These are phyloP conservation scores for Eueides isabella DNA, from an alignment of 1,140 invertebrate genomes.

Conservation along the genomic window DNA sequence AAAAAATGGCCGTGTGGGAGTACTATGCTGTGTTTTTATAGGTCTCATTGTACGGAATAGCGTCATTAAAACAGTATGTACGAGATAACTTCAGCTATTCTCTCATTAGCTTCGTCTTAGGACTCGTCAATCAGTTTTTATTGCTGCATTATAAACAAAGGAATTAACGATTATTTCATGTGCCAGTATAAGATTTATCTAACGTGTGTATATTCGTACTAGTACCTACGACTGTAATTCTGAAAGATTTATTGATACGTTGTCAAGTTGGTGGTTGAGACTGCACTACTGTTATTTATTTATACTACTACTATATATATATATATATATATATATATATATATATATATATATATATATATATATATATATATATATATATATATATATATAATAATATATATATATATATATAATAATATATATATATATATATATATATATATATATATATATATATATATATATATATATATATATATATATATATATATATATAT, in stretches of 20 bases:
- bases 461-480: too few relatives aligned
- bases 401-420: too few relatives aligned
- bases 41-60: constrained; percentile 52
- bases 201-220: constrained; percentile 9
- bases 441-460: too few relatives aligned
- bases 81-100: constrained; percentile 33
- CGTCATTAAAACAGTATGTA: constrained; percentile 45
- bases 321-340: too few relatives aligned
- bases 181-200: constrained; percentile 32
- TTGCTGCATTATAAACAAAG: constrained; percentile 19
- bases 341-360: too few relatives aligned
- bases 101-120: constrained; percentile 49
- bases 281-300: too few relatives aligned
- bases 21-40: constrained; percentile 52
- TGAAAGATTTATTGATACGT: neutral
- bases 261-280: neutral
- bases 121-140: constrained; percentile 40
- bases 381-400: too few relatives aligned
- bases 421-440: too few relatives aligned
- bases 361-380: too few relatives aligned
- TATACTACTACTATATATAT: too few relatives aligned
- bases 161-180: constrained; percentile 51
- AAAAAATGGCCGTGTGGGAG: constrained; percentile 61
- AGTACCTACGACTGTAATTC: constrained; percentile 7
- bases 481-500: too few relatives aligned